Evolutionary conservation across 2,113 vertebrate genomes (phyloP).

Genomic region (Phaethon lepturus): DNA sequence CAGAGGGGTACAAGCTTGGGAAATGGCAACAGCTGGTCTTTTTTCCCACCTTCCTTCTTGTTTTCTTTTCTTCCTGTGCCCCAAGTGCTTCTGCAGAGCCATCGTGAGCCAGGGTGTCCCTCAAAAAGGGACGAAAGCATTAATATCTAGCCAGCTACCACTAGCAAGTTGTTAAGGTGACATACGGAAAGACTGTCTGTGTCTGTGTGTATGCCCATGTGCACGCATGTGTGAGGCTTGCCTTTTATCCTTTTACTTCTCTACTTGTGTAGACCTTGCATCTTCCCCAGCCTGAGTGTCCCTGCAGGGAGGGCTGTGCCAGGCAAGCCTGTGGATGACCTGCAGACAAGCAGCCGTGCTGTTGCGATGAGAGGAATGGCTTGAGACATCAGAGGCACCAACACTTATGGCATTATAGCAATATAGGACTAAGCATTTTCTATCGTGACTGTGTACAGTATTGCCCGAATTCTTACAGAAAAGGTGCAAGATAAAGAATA

Average conservation of each 20-base stretch:
- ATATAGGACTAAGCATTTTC: not conserved
- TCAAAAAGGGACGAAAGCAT: not conserved
- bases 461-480: not conserved
- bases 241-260: not conserved
- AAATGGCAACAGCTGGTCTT: not conserved
- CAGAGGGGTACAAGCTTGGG: not conserved
- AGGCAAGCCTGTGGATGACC: not conserved
- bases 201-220: rapidly evolving
- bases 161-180: not conserved
- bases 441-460: rapidly evolving
- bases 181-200: not conserved
- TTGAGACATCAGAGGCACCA: not conserved
- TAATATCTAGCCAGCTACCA: not conserved
- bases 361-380: not conserved
- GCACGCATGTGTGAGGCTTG: rapidly evolving
- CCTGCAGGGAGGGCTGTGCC: not conserved
- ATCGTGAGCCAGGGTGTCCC: not conserved
- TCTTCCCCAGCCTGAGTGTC: not conserved
- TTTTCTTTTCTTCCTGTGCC: not conserved
- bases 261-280: not conserved
- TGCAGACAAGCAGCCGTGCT: rapidly evolving
- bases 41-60: not conserved
- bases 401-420: not conserved
- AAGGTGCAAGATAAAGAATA: not conserved
- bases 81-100: not conserved